Evolutionary conservation across 1,140 invertebrate species (phyloP).

Genomic region (Saccostrea glomerata): DNA sequence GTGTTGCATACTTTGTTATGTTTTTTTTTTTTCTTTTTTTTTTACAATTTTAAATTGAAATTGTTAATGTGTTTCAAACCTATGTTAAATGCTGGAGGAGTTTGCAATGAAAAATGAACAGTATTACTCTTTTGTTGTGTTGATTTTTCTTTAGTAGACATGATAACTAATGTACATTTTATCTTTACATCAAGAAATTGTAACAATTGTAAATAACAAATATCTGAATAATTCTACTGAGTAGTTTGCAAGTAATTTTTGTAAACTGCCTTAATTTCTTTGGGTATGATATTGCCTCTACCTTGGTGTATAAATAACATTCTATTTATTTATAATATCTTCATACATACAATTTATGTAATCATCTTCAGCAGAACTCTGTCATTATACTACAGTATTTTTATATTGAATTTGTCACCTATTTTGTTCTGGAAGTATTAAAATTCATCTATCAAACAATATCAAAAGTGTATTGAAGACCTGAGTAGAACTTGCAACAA

Average conservation of each 20-base stretch:
- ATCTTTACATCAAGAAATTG: background rate
- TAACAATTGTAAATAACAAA: background rate
- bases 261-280: background rate
- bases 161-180: background rate
- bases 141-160: background rate
- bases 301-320: background rate
- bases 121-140: background rate
- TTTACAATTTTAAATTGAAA: background rate
- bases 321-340: background rate
- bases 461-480: too few relatives aligned
- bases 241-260: background rate
- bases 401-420: too few relatives aligned
- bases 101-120: constrained; percentile 4
- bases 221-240: background rate
- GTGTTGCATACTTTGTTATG: background rate
- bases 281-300: background rate
- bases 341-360: background rate
- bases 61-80: background rate
- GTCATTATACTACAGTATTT: background rate
- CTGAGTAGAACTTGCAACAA: too few relatives aligned
- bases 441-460: too few relatives aligned
- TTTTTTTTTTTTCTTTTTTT: background rate
- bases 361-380: background rate
- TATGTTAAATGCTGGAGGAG: background rate
- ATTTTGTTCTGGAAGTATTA: too few relatives aligned